These are phyloP conservation scores for Aphidius ervi DNA, from an alignment of 1,140 invertebrate species.

Conservation along the genomic window DNA sequence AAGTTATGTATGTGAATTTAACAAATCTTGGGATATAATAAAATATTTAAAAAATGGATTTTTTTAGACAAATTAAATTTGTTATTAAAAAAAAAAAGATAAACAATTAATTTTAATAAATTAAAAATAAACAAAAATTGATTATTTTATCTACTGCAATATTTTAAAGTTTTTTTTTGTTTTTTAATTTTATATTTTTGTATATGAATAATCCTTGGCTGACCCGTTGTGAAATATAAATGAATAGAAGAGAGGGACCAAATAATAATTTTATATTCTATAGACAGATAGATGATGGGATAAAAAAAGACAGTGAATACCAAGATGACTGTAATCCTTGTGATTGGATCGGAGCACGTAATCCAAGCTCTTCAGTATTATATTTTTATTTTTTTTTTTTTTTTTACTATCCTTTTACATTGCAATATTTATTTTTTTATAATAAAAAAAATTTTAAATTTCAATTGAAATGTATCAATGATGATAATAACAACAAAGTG, in stretches of 20 bases:
- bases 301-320: background rate
- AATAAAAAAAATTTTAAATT: no score
- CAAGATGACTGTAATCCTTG: slow-evolving; percentile 5
- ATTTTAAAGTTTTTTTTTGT: background rate
- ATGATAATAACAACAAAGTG: background rate
- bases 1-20: background rate
- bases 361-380: slow-evolving; percentile 3
- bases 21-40: background rate
- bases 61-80: background rate
- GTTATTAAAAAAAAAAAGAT: background rate
- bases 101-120: background rate
- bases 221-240: background rate
- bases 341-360: slow-evolving; percentile 12
- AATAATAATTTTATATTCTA: background rate
- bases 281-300: background rate
- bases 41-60: no score
- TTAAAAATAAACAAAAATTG: background rate
- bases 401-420: slow-evolving; percentile 2
- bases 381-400: background rate
- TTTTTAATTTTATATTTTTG: background rate
- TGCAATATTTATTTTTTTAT: background rate
- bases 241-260: background rate
- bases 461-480: no score
- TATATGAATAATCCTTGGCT: background rate
- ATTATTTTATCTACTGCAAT: background rate